These are phyloP conservation scores for Columba livia DNA, from an alignment of 2,113 vertebrate genomes.

Conservation along the genomic window DNA sequence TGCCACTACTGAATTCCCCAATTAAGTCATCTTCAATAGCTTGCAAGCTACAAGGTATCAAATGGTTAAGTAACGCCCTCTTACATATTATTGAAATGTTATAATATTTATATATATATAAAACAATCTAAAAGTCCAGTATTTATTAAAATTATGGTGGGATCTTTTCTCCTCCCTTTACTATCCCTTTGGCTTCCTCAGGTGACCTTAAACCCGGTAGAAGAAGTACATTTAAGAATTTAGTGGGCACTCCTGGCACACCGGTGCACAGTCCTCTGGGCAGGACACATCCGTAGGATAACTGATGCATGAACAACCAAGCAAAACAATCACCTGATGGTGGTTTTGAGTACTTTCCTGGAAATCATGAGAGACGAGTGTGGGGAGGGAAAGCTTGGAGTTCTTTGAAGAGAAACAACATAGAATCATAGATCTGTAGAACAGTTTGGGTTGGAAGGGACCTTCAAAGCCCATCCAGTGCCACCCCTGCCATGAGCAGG, in stretches of 20 bases:
- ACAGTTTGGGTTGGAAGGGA: too few species aligned
- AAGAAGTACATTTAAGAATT: neutral
- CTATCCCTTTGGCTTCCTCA: neutral
- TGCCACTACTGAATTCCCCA: neutral
- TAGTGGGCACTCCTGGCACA: fast-evolving
- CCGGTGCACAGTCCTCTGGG: neutral
- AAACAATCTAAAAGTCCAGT: neutral
- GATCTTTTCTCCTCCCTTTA: fast-evolving
- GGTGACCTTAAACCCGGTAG: neutral
- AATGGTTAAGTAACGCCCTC: neutral
- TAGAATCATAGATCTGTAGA: too few species aligned
- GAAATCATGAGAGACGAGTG: neutral
- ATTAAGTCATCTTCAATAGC: neutral
- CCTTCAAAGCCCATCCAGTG: too few species aligned
- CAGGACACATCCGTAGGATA: neutral
- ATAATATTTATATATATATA: neutral
- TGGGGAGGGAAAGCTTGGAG: neutral
- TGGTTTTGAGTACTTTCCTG: neutral
- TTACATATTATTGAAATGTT: neutral
- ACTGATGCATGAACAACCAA: fast-evolving
- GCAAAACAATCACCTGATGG: neutral
- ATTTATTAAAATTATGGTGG: neutral
- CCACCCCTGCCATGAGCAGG: too few species aligned
- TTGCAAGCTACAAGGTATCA: neutral
- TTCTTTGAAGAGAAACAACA: neutral